Base-by-base conservation (phyloP, 2,797 vertebrate genomes). In the Epinephelus awoara region DNA sequence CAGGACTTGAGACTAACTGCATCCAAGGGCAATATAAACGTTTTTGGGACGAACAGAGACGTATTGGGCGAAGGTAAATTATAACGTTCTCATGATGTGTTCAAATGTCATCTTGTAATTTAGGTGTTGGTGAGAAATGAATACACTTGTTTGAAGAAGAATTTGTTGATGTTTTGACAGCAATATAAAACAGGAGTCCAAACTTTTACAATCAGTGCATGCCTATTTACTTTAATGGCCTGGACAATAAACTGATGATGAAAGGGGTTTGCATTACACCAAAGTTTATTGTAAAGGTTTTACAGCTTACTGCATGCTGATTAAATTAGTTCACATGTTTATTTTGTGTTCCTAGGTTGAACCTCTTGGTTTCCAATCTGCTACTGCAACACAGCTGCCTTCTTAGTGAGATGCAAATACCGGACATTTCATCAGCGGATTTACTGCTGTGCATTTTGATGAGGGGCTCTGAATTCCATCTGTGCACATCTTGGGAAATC, bases 381-480 rank as follows among this genome's bases (percentile, higher is more conserved):
- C 49, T 25, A 50, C 54, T 23, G 57, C 62, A 67, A 75, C 77
- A 42, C 50, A 25, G 58, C 61, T 59, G 61, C 11, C 55, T 75
- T 66, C 75, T 85, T 63, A 55, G 58, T 25, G 29, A 77, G 64
- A 87, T 59, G 64, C 59, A 70, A 87, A 83, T 69, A 55, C 29
- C 21, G 23, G 75, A 79, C 73, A 84, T 85, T 83, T 87, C 67
- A 75, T 78, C 78, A 49, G 69, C 29, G 34, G 64, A 79, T 88
- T 89, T 83, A 77, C 72, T 40, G 71, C 67, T 79, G 58, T 77
- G 80, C 85, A 86, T 85, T 85, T 88, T 88, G 71, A 93, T 88
- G 80, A 90, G 80, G 65, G 67, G 70, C 64, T 85, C 50, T 29
- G 58, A 78, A 80, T 74, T 88, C 80, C 78, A 86, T 89, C 84